Conservation (phyloP, 1,140 invertebrate species). For the Lasioglossum baleicum region DNA sequence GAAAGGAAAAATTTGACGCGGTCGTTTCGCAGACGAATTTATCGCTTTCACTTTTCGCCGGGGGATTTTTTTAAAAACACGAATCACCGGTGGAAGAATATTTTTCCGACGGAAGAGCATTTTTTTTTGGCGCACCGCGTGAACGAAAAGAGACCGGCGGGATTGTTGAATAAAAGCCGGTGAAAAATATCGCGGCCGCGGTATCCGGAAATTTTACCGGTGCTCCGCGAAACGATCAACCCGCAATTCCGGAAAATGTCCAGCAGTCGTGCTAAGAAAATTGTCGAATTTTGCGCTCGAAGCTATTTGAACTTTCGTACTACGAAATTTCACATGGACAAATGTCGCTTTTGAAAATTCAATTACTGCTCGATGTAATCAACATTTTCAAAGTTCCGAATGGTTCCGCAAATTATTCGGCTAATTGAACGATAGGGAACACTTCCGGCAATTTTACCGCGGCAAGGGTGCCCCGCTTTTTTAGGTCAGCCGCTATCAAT, state of each 20-base stretch:
- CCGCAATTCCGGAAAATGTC: neutral
- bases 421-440: neutral
- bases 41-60: neutral
- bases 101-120: slow-evolving; percentile 6
- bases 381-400: too few relatives aligned
- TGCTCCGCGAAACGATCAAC: slow-evolving; percentile 22
- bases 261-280: too few relatives aligned
- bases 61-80: neutral
- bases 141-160: neutral
- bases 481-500: slow-evolving; percentile 6
- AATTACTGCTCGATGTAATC: too few relatives aligned
- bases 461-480: neutral
- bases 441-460: neutral
- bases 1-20: neutral
- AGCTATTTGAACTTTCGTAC: too few relatives aligned
- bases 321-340: too few relatives aligned
- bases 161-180: slow-evolving; percentile 15
- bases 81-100: slow-evolving; percentile 3
- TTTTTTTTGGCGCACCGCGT: neutral
- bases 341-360: too few relatives aligned
- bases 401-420: neutral
- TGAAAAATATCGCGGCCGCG: slow-evolving; percentile 17
- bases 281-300: neutral
- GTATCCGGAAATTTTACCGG: slow-evolving; percentile 15
- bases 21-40: neutral